Conservation (phyloP, 2,888 invertebrate species). For the Cloeon dipterum region DNA sequence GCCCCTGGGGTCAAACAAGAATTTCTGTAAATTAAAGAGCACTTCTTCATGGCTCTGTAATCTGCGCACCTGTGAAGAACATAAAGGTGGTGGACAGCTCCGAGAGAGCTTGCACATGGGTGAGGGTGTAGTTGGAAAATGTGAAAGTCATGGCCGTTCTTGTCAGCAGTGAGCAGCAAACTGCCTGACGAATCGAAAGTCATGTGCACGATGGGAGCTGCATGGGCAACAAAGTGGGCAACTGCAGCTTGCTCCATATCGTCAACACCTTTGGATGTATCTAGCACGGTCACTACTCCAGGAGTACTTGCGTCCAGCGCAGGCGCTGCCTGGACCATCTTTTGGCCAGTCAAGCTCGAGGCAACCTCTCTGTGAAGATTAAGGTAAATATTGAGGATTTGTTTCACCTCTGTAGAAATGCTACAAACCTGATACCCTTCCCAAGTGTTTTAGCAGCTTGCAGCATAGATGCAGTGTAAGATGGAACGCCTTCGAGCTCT, state of each 20-base stretch:
- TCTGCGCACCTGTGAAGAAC: conserved; percentile 60
- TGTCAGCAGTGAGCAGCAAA: conserved; percentile 74
- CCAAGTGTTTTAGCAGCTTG: conserved; percentile 87
- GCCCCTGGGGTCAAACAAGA: conserved; percentile 82
- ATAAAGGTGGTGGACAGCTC: conserved; percentile 86
- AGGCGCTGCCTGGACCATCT: conserved; percentile 22
- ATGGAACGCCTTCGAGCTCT: conserved; percentile 10
- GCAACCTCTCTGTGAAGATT: conserved; percentile 95
- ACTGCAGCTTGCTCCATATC: conserved; percentile 49
- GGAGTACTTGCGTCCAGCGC: conserved; percentile 28
- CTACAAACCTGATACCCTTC: conserved; percentile 69
- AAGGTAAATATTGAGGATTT: no score
- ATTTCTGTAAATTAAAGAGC: conserved; percentile 80
- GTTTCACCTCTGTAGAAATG: no score
- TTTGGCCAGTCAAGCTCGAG: conserved; percentile 56
- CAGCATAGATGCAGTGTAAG: conserved; percentile 67
- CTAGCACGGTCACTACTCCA: conserved; percentile 72
- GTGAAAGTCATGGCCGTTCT: conserved; percentile 86
- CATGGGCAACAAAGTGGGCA: conserved; percentile 73
- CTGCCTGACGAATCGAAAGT: conserved; percentile 80
- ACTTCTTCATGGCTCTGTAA: conserved; percentile 68
- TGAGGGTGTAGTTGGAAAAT: conserved; percentile 87
- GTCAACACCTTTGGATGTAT: conserved; percentile 34
- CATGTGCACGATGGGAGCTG: conserved; percentile 70
- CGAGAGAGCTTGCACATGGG: conserved; percentile 63